Base-by-base conservation (phyloP, 2,113 vertebrate genomes). In the Poeciliopsis turrubarensis region DNA sequence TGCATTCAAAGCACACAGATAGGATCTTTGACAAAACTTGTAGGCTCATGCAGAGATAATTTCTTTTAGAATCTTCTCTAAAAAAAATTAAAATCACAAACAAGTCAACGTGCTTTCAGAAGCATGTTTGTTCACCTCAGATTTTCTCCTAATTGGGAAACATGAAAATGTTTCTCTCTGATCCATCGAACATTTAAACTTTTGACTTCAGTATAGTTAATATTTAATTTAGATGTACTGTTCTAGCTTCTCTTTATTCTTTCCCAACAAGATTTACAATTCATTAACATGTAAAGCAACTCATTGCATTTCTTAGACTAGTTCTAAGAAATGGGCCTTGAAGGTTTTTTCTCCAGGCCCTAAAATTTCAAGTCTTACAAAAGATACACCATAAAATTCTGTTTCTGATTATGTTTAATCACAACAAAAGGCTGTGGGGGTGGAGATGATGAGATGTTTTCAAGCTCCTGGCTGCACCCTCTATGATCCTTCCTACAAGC, bases 391-490 rank as follows among this genome's bases (percentile, higher is more conserved):
- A 3, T 62, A 60, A 63, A 47, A 68, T 27, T 41, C 11, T 27
- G 15, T 75, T 74, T 22, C 4, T 37, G 66, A 22, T 69, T 77
- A 26, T 30, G 25, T 72, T 72, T 70, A 65, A 66, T 81, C 54
- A 64, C 32, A 65, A 47, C 27, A 25, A 71, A 75, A 74, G n/a
- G 12, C 15, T 37, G 15, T 75, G 51, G 29, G 4, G 39, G 34
- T 65, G 41, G 12, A 1, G 7, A 0, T 12, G 39, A 71, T 22
- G 5, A 34, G 25, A 17, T 68, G 30, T 77, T 65, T 72, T 77
- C 65, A 61, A 39, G 22, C 60, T 25, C 4, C 29, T 29, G 17
- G 0, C 7, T 39, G 41, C 64, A 54, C 15, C 11, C 32, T n/a
- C 70, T 29, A 31, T 39, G 26, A 34, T 76, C 13, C 70, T 19